Evolutionary conservation across 2,113 vertebrate species (phyloP).

Genomic region (Loxodonta africana): DNA sequence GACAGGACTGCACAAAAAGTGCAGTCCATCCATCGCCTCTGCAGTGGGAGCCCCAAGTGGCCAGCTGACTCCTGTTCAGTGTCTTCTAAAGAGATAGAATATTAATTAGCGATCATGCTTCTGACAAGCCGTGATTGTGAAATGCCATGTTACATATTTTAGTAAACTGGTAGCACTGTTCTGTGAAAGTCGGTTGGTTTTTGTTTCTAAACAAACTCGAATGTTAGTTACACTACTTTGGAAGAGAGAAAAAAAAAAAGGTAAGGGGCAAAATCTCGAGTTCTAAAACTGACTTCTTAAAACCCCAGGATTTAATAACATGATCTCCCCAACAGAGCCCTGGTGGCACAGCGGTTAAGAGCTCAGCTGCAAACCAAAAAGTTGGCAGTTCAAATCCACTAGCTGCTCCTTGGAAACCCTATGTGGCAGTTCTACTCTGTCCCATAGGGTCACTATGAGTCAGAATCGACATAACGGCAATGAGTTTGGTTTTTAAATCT

Average conservation of each 20-base stretch:
- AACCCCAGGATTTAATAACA: neutral
- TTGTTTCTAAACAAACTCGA: constrained; percentile 23
- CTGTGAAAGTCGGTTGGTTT: neutral
- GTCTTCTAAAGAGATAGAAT: neutral
- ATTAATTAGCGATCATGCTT: neutral
- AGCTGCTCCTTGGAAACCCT: too few relatives aligned
- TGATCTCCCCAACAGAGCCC: too few relatives aligned
- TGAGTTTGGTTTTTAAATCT: too few relatives aligned
- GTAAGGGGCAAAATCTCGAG: neutral
- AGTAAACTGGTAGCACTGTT: neutral
- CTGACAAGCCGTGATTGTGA: neutral
- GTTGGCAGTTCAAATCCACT: too few relatives aligned
- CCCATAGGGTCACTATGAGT: too few relatives aligned
- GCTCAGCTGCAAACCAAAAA: too few relatives aligned
- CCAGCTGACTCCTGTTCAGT: neutral
- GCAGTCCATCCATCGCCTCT: accelerated
- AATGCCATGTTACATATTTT: neutral
- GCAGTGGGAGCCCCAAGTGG: neutral
- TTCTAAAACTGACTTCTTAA: neutral
- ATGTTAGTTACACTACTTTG: neutral
- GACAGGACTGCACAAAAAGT: neutral
- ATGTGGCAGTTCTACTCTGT: too few relatives aligned
- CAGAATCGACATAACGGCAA: too few relatives aligned
- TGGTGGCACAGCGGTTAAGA: too few relatives aligned
- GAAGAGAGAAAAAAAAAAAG: neutral